These are phyloP conservation scores for Phymanthus crucifer DNA, from an alignment of 92 coral and sea anemone species.

Conservation along the genomic window DNA sequence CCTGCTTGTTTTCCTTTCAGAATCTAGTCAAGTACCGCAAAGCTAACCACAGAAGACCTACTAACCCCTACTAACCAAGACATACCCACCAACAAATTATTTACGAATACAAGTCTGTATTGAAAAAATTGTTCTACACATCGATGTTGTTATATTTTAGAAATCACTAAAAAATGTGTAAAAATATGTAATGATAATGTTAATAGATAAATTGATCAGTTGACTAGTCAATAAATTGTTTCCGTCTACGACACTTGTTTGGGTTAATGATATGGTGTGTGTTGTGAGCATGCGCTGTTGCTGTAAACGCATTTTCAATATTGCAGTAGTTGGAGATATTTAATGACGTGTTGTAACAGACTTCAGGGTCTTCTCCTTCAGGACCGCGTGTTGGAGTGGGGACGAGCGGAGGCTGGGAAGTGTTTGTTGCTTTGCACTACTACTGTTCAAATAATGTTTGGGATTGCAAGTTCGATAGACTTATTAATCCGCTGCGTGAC, in stretches of 20 bases:
- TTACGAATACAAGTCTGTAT: background rate
- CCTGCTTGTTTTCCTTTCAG: background rate
- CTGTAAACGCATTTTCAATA: background rate
- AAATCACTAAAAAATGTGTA: background rate
- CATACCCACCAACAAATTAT: background rate
- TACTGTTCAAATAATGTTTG: too few species aligned
- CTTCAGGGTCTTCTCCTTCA: too few species aligned
- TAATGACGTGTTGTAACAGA: too few species aligned
- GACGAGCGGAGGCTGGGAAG: too few species aligned
- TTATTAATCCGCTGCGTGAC: too few species aligned
- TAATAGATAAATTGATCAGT: background rate
- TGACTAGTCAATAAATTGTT: background rate
- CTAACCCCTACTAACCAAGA: background rate
- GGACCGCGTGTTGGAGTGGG: too few species aligned
- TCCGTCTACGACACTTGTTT: background rate
- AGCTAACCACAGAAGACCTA: background rate
- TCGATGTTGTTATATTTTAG: background rate
- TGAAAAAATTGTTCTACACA: background rate
- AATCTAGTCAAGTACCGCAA: slow-evolving; percentile 8
- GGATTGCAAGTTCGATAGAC: too few species aligned
- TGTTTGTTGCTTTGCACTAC: too few species aligned
- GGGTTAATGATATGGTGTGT: background rate
- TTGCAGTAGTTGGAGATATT: too few species aligned
- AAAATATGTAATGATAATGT: background rate
- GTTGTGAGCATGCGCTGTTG: background rate